Evolutionary conservation across 2,113 vertebrate species (phyloP).

Genomic region (Notothenia coriiceps): DNA sequence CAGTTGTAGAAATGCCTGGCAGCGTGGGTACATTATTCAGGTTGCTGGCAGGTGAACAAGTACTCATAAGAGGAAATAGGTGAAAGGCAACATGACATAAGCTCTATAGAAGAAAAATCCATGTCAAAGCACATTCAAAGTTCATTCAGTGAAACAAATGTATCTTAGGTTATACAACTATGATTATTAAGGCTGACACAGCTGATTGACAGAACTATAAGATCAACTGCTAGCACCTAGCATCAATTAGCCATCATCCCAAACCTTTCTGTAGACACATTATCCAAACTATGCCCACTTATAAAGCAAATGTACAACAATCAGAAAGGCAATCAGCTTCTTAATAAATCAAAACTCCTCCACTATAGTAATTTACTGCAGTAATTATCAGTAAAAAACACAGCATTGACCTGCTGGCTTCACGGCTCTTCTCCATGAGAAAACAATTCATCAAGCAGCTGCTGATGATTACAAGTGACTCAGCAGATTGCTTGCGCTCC

Average conservation of each 20-base stretch:
- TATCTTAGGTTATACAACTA: not conserved
- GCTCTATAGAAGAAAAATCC: not conserved
- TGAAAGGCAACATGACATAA: constrained; percentile 5
- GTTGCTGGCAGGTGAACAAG: constrained; percentile 17
- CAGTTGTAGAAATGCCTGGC: constrained; percentile 1
- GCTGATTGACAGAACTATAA: no score
- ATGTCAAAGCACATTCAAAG: not conserved
- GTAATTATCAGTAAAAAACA: not conserved
- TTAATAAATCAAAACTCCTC: not conserved
- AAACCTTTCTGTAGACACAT: no score
- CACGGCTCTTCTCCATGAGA: not conserved
- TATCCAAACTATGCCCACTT: no score
- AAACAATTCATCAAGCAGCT: not conserved
- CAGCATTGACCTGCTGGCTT: not conserved
- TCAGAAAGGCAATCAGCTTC: not conserved
- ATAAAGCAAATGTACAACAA: no score
- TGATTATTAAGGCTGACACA: not conserved
- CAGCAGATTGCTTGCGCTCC: no score
- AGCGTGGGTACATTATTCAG: constrained; percentile 3
- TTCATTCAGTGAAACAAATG: no score
- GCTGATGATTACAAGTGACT: no score
- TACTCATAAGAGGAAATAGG: not conserved
- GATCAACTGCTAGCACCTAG: not conserved
- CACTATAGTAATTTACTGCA: not conserved
- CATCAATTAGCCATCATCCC: not conserved